phyloP scores from a whole-genome alignment of 2,797 vertebrate species.

The Denticeps clupeoides region DNA sequence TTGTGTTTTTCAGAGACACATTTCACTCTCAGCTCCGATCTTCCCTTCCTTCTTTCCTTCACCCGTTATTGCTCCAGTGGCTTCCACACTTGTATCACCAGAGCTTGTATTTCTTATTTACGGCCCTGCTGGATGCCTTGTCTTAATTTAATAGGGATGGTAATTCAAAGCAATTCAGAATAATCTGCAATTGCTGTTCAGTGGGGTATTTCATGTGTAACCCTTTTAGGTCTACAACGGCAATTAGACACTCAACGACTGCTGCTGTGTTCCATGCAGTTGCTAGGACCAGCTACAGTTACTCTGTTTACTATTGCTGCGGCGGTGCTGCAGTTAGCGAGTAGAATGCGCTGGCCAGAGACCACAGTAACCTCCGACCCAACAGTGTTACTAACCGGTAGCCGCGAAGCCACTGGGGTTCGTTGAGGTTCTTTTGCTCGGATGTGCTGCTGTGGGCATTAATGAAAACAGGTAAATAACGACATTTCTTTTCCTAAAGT shows the following conservation, averaged over 20 bases:
- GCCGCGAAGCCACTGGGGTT: neutral
- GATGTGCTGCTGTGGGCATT: neutral
- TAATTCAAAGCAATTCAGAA: constrained; percentile 4
- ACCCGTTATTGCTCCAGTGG: neutral
- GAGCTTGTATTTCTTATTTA: neutral
- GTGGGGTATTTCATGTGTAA: too few species aligned
- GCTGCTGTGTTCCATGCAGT: too few species aligned
- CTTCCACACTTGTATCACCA: neutral
- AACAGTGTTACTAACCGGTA: neutral
- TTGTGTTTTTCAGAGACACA: too few species aligned
- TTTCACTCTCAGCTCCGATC: too few species aligned
- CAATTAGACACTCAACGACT: too few species aligned
- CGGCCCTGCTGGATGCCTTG: neutral
- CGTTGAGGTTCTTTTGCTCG: neutral
- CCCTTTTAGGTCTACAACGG: too few species aligned
- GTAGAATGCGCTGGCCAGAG: too few species aligned
- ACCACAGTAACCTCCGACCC: too few species aligned
- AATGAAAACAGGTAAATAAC: constrained; percentile 5
- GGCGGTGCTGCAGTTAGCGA: too few species aligned
- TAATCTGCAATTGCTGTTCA: too few species aligned
- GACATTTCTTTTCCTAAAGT: constrained; percentile 15
- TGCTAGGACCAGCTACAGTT: too few species aligned
- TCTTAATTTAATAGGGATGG: neutral
- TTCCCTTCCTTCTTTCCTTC: constrained; percentile 17
- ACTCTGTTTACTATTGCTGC: too few species aligned